Evolutionary conservation across 2,888 invertebrate species (phyloP), one percentile per base, ranked within the genome.

Genomic region (Drosophila birchii): DNA sequence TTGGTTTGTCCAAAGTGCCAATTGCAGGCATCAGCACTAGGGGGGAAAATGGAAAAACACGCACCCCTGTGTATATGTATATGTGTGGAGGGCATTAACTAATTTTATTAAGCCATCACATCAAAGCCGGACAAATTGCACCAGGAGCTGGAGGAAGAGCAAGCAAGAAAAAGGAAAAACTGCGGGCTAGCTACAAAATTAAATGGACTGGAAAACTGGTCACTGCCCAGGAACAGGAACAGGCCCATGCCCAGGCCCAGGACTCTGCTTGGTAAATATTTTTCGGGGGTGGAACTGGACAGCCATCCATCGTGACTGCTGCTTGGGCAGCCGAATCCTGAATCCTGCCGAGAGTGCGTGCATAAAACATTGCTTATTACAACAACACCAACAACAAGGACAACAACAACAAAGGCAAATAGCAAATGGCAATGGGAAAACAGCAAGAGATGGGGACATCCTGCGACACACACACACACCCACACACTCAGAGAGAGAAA

Each of bases 181-280:
- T 87, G 81, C 88, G 81, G 88, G 85, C 76, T 61, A 26, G 86
- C 86, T 58, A 63, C 75, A 63, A 81, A 80, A 85, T 85, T 90
- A 89, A 90, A 90, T 91, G 88, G 91, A 78, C 88, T 80, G 91
- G 90, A 90, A 91, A 90, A 91, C 90, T 90, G 90, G 84, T 81
- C 88, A 78, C 73, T 54, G 38, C 36, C 39, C 29, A 20, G 38
- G 43, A 18, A 12, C 29, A 18, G 12, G 43, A 5, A 36, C 29
- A n/a, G 36, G 43, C 12, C 18, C 23, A 14, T 8, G 44, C 23
- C 9, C 16, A n/a, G n/a, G n/a, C n/a, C n/a, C n/a, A n/a, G n/a
- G 34, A 23, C 18, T 9, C 16, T 26, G 29, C 29, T 47, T 14
- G 64, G 51, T 38, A 45, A 45, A 38, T 36, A 38, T 41, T 59